Evolutionary conservation across 1,140 invertebrate species (phyloP).

Genomic region (Diabrotica undecimpunctata): DNA sequence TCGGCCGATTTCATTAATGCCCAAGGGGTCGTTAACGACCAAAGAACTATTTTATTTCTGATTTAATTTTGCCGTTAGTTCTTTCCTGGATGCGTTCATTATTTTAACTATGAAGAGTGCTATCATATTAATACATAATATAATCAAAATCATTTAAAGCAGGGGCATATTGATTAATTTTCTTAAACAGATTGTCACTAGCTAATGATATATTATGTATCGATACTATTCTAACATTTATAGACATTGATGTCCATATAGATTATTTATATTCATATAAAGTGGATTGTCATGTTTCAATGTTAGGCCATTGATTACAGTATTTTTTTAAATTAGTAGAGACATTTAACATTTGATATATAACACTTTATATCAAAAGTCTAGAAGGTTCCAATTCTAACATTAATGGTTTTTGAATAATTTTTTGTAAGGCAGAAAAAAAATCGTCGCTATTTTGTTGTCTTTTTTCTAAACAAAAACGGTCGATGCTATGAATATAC

Average conservation of each 20-base stretch:
- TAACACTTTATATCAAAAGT: slow-evolving; percentile 26
- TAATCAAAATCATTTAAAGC: too few species aligned
- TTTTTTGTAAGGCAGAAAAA: too few species aligned
- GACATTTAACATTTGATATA: slow-evolving; percentile 30
- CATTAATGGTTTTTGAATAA: slow-evolving; percentile 4
- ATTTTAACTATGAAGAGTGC: too few species aligned
- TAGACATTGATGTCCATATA: slow-evolving; percentile 20
- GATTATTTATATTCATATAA: slow-evolving; percentile 27
- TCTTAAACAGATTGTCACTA: slow-evolving; percentile 36
- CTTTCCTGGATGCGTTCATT: too few species aligned
- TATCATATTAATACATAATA: too few species aligned
- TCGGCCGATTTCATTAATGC: too few species aligned
- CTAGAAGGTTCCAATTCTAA: slow-evolving; percentile 12
- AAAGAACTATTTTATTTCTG: slow-evolving; percentile 1
- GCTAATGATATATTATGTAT: slow-evolving; percentile 19
- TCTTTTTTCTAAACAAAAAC: too few species aligned
- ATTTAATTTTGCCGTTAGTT: neutral
- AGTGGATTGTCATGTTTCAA: slow-evolving; percentile 44
- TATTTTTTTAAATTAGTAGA: slow-evolving; percentile 28
- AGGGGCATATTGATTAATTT: too few species aligned
- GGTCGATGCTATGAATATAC: too few species aligned
- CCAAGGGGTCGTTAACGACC: too few species aligned
- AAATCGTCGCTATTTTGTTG: too few species aligned
- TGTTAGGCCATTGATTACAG: slow-evolving; percentile 42
- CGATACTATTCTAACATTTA: slow-evolving; percentile 30